These are phyloP conservation scores for Sebastes dallii DNA, from an alignment of 2,797 vertebrate species.

Conservation along the genomic window DNA sequence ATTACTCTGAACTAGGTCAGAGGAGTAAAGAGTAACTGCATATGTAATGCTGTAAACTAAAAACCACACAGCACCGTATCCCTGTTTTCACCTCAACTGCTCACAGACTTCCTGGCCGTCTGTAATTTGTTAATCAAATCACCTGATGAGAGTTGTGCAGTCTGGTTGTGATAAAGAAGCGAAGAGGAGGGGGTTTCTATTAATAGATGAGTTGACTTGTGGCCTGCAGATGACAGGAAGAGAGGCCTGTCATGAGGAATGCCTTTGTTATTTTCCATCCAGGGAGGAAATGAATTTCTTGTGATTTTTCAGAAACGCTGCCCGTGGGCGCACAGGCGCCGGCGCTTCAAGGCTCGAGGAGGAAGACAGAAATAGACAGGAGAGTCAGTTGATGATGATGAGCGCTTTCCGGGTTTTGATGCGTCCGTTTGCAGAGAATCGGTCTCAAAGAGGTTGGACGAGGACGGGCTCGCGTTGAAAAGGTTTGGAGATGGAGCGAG, in stretches of 20 bases:
- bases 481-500: slow-evolving; percentile 76
- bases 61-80: slow-evolving; percentile 25
- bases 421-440: slow-evolving; percentile 66
- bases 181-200: slow-evolving; percentile 78
- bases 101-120: slow-evolving; percentile 57
- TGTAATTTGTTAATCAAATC: slow-evolving; percentile 83
- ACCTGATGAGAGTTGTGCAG: slow-evolving; percentile 89
- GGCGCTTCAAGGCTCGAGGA: slow-evolving; percentile 80
- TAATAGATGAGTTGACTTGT: slow-evolving; percentile 90
- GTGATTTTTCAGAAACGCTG: slow-evolving; percentile 81
- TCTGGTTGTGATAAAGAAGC: slow-evolving; percentile 82
- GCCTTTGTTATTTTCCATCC: slow-evolving; percentile 83
- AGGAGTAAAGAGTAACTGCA: slow-evolving; percentile 73
- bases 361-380: slow-evolving; percentile 23
- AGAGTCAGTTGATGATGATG: slow-evolving; percentile 82
- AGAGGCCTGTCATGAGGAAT: slow-evolving; percentile 86
- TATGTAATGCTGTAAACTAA: slow-evolving; percentile 47
- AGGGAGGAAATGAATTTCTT: slow-evolving; percentile 92
- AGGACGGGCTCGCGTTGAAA: slow-evolving; percentile 84
- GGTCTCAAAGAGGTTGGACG: slow-evolving; percentile 84
- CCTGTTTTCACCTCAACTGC: slow-evolving; percentile 37
- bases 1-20: slow-evolving; percentile 82
- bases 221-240: slow-evolving; percentile 95
- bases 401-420: slow-evolving; percentile 75
- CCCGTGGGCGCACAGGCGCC: slow-evolving; percentile 72